phyloP scores from a whole-genome alignment of 2,797 vertebrate genomes.

The Pristis pectinata region DNA sequence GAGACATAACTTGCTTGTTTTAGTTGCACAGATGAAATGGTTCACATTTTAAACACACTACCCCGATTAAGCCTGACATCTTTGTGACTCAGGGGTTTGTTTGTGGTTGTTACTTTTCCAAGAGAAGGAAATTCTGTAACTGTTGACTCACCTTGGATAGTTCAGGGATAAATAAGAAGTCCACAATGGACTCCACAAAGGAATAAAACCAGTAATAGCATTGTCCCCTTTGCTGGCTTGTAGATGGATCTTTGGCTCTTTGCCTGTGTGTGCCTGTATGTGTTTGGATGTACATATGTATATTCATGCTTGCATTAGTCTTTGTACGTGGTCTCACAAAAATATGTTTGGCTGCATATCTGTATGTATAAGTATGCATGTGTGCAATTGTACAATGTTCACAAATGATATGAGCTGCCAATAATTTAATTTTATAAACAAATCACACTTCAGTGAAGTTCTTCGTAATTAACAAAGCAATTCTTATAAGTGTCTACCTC shows the following conservation, averaged over 20 bases:
- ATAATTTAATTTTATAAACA: background rate
- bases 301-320: background rate
- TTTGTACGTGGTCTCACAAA: background rate
- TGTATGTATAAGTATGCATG: background rate
- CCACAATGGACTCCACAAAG: background rate
- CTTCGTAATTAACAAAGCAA: background rate
- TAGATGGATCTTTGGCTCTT: background rate
- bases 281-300: background rate
- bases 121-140: slow-evolving; percentile 3
- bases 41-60: slow-evolving; percentile 1
- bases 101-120: background rate
- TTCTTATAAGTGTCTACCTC: background rate
- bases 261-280: background rate
- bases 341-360: background rate
- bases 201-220: background rate
- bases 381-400: background rate
- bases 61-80: background rate
- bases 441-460: background rate
- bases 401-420: background rate
- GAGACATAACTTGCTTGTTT: background rate
- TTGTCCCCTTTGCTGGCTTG: background rate
- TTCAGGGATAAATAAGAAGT: background rate
- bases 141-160: background rate
- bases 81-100: background rate
- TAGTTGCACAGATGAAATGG: background rate